Evolutionary conservation across 2,888 invertebrate species (phyloP).

Genomic region (Sphaerophoria taeniata): DNA sequence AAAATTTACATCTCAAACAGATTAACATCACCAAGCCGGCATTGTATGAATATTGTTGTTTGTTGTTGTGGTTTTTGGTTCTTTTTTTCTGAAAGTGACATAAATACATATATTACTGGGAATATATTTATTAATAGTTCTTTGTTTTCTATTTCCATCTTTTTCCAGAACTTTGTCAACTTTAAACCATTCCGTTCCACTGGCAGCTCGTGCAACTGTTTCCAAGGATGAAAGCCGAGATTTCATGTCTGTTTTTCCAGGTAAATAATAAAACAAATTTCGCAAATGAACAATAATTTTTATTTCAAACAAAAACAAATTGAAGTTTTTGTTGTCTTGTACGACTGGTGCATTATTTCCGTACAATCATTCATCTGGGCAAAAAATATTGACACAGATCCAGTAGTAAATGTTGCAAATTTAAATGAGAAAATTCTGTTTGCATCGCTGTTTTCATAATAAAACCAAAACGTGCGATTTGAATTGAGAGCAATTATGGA

Average conservation of each 20-base stretch:
- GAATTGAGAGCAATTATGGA: too few relatives aligned
- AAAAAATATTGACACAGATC: too few relatives aligned
- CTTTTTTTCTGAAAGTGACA: background rate
- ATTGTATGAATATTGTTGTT: background rate
- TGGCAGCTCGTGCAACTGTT: slow-evolving; percentile 86
- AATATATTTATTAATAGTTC: background rate
- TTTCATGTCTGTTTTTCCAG: slow-evolving; percentile 94
- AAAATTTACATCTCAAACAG: slow-evolving; percentile 13
- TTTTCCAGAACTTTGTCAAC: slow-evolving; percentile 81
- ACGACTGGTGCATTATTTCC: background rate
- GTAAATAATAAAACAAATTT: slow-evolving; percentile 75
- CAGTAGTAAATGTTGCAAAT: too few relatives aligned
- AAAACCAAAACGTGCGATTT: too few relatives aligned
- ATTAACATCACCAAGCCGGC: background rate
- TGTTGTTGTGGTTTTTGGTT: too few relatives aligned
- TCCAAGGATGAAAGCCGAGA: slow-evolving; percentile 93
- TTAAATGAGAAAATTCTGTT: too few relatives aligned
- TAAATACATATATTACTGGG: background rate
- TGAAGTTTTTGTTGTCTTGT: too few relatives aligned
- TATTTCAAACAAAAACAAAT: too few relatives aligned
- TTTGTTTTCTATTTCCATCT: slow-evolving; percentile 14
- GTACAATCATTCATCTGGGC: background rate
- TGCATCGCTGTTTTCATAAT: too few relatives aligned
- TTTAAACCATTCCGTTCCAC: slow-evolving; percentile 80
- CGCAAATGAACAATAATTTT: background rate